Evolutionary conservation across 2,797 vertebrate genomes (phyloP).

Genomic region (Pantherophis alleghaniensis): DNA sequence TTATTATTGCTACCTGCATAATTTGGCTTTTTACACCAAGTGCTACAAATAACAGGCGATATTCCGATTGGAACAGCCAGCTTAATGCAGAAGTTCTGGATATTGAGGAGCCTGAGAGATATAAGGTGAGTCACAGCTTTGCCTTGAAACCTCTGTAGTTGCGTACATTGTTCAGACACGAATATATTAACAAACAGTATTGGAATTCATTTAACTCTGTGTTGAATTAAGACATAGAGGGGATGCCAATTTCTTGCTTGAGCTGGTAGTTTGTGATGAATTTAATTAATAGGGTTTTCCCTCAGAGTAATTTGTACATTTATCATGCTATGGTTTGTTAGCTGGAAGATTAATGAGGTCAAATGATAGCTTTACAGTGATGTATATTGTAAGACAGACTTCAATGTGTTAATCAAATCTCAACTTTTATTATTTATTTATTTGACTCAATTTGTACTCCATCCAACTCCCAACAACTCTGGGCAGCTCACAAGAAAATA

Average conservation of each 20-base stretch:
- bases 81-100: slow-evolving; percentile 77
- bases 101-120: slow-evolving; percentile 89
- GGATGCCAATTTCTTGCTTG: background rate
- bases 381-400: background rate
- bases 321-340: background rate
- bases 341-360: background rate
- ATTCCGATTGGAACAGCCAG: slow-evolving; percentile 55
- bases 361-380: background rate
- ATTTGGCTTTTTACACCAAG: slow-evolving; percentile 89
- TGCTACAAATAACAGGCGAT: slow-evolving; percentile 60
- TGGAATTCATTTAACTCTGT: background rate
- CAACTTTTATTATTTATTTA: background rate
- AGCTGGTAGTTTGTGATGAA: background rate
- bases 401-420: background rate
- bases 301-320: background rate
- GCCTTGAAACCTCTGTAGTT: background rate
- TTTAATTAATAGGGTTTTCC: background rate
- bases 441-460: background rate
- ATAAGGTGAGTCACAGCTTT: slow-evolving; percentile 81
- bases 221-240: background rate
- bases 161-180: too few relatives aligned
- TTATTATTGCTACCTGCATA: slow-evolving; percentile 85
- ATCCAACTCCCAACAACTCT: background rate
- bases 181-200: background rate
- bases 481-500: background rate